Percentiles rank a stretch among this genome's conserved stretches.
Evolutionary conservation across 1,140 invertebrate species (phyloP).

Genomic region (Papilio polytes): DNA sequence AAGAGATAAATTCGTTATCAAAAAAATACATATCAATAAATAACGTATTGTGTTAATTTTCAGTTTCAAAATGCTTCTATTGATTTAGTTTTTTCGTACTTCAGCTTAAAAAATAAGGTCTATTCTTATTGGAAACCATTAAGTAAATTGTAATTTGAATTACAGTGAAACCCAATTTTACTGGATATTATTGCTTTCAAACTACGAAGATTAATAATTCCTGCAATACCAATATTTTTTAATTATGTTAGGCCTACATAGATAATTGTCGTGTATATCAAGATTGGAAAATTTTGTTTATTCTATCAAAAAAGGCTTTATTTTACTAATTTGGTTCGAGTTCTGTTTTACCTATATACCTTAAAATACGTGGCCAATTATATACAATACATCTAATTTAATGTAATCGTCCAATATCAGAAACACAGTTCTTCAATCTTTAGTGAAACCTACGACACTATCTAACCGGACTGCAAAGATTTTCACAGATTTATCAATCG

Average conservation of each 20-base stretch:
- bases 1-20: conserved; percentile 3
- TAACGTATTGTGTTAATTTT: not conserved
- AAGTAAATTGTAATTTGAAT: not conserved
- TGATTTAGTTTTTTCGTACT: not conserved
- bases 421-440: too few relatives aligned
- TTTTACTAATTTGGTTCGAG: not conserved
- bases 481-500: too few relatives aligned
- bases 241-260: not conserved
- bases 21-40: not conserved
- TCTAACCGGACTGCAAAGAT: too few relatives aligned
- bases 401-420: too few relatives aligned
- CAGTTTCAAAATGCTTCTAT: not conserved
- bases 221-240: not conserved
- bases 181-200: not conserved
- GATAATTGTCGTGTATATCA: not conserved
- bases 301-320: not conserved
- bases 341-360: not conserved
- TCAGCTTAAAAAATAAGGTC: not conserved
- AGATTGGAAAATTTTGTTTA: not conserved
- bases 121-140: not conserved
- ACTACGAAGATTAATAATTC: not conserved
- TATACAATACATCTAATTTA: not conserved
- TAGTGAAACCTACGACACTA: too few relatives aligned
- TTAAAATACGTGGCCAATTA: not conserved
- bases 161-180: not conserved